A percentile compares a stretch with the other conserved stretches of the same genome.
Conservation (phyloP, 2,113 vertebrate genomes). For the Meriones unguiculatus region DNA sequence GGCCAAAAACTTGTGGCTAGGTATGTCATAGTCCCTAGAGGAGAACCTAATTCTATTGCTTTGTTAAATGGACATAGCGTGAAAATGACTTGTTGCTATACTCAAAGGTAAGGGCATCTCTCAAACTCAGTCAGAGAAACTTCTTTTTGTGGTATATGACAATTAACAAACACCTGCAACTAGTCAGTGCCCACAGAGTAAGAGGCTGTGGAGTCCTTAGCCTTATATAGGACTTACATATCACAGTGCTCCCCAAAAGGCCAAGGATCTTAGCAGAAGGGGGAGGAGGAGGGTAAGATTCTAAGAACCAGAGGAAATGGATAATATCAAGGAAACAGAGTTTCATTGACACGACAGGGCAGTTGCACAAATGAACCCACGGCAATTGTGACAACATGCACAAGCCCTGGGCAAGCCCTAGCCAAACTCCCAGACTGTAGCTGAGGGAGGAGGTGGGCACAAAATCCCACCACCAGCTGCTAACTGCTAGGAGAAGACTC, state of each 20-base stretch:
- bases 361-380: background rate
- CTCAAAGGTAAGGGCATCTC: background rate
- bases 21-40: background rate
- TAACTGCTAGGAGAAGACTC: background rate
- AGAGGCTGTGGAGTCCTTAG: background rate
- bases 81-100: background rate
- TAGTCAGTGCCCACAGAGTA: background rate
- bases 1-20: background rate
- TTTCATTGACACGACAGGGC: background rate
- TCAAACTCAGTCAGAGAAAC: too few species aligned
- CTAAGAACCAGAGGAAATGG: background rate
- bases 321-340: background rate
- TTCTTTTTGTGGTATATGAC: background rate
- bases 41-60: background rate
- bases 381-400: background rate
- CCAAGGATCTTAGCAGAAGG: background rate
- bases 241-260: background rate
- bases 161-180: background rate
- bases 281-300: background rate
- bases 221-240: background rate
- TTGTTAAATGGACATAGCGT: background rate
- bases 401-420: background rate
- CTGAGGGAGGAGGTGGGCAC: background rate
- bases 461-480: background rate
- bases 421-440: background rate